Evolutionary conservation across 2,888 invertebrate species (phyloP).

Genomic region (Gari tellinella): DNA sequence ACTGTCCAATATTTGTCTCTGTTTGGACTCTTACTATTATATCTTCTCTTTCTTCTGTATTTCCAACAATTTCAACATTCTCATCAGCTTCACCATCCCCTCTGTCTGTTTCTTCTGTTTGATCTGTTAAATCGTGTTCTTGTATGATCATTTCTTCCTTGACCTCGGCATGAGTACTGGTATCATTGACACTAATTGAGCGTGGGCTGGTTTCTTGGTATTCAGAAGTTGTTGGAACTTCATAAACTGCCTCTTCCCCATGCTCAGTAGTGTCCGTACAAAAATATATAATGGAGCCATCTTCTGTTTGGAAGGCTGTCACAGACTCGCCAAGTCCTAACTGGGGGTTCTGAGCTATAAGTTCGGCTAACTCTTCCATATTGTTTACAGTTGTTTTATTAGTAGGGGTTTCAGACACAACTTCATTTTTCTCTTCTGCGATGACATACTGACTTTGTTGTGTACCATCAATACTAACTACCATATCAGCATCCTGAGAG

Average conservation of each 20-base stretch:
- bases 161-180: neutral
- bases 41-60: neutral
- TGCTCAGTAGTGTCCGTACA: constrained; percentile 21
- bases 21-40: neutral
- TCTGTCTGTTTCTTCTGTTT: neutral
- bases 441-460: neutral
- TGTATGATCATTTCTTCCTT: neutral
- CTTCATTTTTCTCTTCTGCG: neutral
- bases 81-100: neutral
- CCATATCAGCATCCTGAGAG: neutral
- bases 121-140: neutral
- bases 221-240: constrained; percentile 2
- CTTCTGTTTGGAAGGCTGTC: constrained; percentile 42
- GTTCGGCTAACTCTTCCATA: constrained; percentile 39
- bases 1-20: neutral
- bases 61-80: neutral
- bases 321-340: constrained; percentile 7
- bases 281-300: constrained; percentile 49
- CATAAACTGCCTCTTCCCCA: constrained; percentile 2
- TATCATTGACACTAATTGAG: neutral
- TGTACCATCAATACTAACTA: neutral
- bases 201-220: no score
- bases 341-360: constrained; percentile 32
- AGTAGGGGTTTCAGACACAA: neutral
- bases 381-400: constrained; percentile 15